A percentile compares a stretch with the other conserved stretches of the same genome.
These are phyloP conservation scores for Morpho achilles DNA, from an alignment of 2,888 invertebrate genomes.

Conservation along the genomic window DNA sequence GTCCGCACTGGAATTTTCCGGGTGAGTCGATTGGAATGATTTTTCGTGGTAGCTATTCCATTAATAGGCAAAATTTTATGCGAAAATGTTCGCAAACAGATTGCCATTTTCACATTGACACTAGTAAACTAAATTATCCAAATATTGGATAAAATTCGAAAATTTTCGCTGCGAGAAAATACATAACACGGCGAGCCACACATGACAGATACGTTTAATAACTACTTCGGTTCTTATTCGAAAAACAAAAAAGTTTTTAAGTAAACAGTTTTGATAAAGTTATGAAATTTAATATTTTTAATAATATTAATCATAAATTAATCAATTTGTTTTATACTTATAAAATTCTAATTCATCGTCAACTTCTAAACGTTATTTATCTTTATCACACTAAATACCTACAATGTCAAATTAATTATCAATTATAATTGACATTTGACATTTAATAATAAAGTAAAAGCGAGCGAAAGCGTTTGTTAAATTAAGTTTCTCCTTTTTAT, in stretches of 20 bases:
- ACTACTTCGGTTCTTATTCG: not conserved
- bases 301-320: too few species aligned
- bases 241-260: not conserved
- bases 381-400: too few species aligned
- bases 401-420: too few species aligned
- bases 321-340: too few species aligned
- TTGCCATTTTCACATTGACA: slow-evolving; percentile 69
- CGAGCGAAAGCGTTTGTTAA: too few species aligned
- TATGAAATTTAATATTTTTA: too few species aligned
- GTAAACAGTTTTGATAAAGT: not conserved
- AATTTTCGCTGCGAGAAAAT: slow-evolving; percentile 29
- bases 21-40: slow-evolving; percentile 70
- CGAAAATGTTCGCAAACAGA: slow-evolving; percentile 77
- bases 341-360: too few species aligned
- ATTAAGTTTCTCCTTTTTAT: too few species aligned
- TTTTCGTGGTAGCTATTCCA: slow-evolving; percentile 74
- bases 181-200: slow-evolving; percentile 39
- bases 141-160: slow-evolving; percentile 41
- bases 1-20: slow-evolving; percentile 69
- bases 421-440: too few species aligned
- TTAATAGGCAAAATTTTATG: slow-evolving; percentile 75
- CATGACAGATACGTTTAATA: slow-evolving; percentile 29
- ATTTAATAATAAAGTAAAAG: too few species aligned
- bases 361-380: too few species aligned
- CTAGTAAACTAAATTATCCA: slow-evolving; percentile 35